Conservation (phyloP, 2,797 vertebrate species). For the Chelonia mydas region DNA sequence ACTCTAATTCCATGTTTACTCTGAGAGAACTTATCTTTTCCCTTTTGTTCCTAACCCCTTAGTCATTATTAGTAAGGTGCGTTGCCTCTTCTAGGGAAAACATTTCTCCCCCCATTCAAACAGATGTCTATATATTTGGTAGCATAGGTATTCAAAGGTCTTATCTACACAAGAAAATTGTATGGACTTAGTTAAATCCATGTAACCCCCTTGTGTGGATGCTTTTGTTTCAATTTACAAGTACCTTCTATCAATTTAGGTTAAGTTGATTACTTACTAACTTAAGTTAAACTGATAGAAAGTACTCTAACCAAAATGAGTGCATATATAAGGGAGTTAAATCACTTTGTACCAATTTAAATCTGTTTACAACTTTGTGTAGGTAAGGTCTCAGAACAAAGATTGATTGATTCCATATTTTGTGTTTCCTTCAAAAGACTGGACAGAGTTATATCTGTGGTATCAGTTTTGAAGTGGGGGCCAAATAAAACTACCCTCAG, state of each 20-base stretch:
- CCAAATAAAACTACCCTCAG: not conserved
- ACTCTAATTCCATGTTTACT: not conserved
- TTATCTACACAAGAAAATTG: conserved; percentile 40
- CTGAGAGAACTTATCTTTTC: not conserved
- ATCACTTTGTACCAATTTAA: conserved; percentile 21
- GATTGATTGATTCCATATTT: conserved; percentile 4
- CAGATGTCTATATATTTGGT: not conserved
- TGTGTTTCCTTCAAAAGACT: not conserved
- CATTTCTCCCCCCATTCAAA: not conserved
- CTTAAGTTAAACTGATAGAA: conserved; percentile 7
- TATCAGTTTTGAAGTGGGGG: not conserved
- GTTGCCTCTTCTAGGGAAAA: not conserved
- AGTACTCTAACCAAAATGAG: conserved; percentile 48
- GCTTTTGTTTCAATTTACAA: not conserved
- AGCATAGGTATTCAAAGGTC: not conserved
- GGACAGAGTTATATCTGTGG: not conserved
- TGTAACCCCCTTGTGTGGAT: conserved; percentile 2
- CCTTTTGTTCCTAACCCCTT: not conserved
- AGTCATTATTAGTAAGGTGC: not conserved
- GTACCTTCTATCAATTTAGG: not conserved
- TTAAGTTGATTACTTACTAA: conserved; percentile 33
- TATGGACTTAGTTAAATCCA: conserved; percentile 37
- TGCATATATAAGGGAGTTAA: not conserved
- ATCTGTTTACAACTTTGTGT: not conserved
- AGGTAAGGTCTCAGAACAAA: not conserved